Evolutionary conservation across 92 coral and sea anemone species (phyloP).

Genomic region (Heteractis magnifica): DNA sequence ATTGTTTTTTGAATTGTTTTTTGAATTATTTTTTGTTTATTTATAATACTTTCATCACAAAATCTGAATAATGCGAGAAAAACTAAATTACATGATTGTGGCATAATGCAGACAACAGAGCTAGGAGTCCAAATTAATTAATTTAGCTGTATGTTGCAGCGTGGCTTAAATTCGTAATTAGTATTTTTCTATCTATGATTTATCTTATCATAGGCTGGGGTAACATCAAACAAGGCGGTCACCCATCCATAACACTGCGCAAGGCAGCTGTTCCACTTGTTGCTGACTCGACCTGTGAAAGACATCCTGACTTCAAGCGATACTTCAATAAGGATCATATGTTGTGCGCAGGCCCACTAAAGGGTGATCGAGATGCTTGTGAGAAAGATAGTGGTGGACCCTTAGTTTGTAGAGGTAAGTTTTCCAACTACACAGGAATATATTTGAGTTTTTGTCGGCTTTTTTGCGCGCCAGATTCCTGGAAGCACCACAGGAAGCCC

Average conservation of each 20-base stretch:
- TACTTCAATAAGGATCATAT: conserved; percentile 32
- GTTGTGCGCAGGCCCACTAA: conserved; percentile 47
- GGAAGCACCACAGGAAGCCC: background rate
- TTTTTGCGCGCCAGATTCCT: background rate
- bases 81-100: too few relatives aligned
- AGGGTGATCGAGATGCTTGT: conserved; percentile 29
- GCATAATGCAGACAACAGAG: too few relatives aligned
- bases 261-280: conserved; percentile 41
- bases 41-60: too few relatives aligned
- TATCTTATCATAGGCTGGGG: conserved; percentile 40
- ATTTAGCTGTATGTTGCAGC: too few relatives aligned
- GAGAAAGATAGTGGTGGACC: conserved; percentile 47
- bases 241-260: conserved; percentile 23
- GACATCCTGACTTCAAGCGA: conserved; percentile 1
- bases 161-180: background rate
- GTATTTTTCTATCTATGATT: background rate
- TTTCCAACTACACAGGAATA: too few relatives aligned
- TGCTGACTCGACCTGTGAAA: conserved; percentile 22
- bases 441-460: background rate
- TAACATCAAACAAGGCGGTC: conserved; percentile 22
- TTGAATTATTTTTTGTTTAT: too few relatives aligned
- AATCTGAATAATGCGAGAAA: too few relatives aligned
- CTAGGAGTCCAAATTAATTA: too few relatives aligned
- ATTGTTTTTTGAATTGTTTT: too few relatives aligned
- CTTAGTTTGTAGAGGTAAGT: conserved; percentile 46